Evolutionary conservation across 2,113 vertebrate genomes (phyloP), one percentile per base, ranked within the genome.

Genomic region (Sinosuthora webbiana): DNA sequence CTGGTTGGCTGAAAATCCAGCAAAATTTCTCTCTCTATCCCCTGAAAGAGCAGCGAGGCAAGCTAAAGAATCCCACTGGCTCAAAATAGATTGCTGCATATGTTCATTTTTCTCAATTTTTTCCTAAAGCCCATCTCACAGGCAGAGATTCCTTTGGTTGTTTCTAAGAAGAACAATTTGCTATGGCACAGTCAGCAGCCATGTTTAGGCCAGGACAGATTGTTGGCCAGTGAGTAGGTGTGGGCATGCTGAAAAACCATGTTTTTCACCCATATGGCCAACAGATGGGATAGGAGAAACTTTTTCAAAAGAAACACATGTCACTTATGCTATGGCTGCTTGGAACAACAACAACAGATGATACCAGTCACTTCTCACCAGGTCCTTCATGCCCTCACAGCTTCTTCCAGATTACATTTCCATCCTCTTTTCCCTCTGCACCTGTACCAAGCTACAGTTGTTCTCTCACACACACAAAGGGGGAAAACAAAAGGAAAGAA

Each of bases 331-430:
- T 92, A 60, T 81, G 69, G 73, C 62, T 90, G 80, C 76, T 84
- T 88, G 74, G 69, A 95, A 93, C 62, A 96, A 88, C 83, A 94
- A 94, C 76, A 95, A 73, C 88, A 96, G 90, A 88, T 78, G 85
- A 95, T 67, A 86, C 28, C 24, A 95, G 73, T 75, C 85, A 87
- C 28, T 90, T 93, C 83, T 83, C 71, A 71, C 88, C 56, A 53
- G 45, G 83, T 16, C 59, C 31, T 83, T 93, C 65, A 39, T 84
- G 85, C 57, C 77, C 73, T 90, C 80, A 82, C 65, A 82, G 52
- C n/a, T 96, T 52, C 88, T 78, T 92, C 60, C 62, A 95, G 71
- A 53, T 62, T 49, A 41, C 15, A 74, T 85, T 93, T 87, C 42
- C 45, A 45, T 67, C n/a, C 27, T 68, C 37, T 44, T 31, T 39